These are phyloP conservation scores for Patiria miniata DNA, from an alignment of 35 echinoderm and acorn worm species.

Conservation along the genomic window DNA sequence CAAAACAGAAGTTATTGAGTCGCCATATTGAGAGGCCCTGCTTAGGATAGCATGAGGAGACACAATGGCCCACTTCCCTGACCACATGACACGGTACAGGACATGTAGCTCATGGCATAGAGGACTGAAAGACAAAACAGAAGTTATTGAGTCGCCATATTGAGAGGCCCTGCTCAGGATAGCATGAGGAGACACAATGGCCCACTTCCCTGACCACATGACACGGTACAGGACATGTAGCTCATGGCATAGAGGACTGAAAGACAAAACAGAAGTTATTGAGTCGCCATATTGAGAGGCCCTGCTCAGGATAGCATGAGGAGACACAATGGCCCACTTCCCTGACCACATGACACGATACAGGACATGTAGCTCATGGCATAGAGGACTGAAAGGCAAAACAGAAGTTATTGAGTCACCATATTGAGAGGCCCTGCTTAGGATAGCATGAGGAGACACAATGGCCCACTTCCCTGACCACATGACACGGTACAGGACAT, in stretches of 20 bases:
- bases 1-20: conserved; percentile 50
- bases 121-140: conserved; percentile 38
- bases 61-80: conserved; percentile 96
- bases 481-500: conserved; percentile 91
- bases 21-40: conserved; percentile 85
- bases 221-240: conserved; percentile 89
- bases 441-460: conserved; percentile 86
- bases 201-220: conserved; percentile 99
- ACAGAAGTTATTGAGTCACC: conserved; percentile 61
- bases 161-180: conserved; percentile 82
- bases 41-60: conserved; percentile 92
- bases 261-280: conserved; percentile 30
- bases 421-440: conserved; percentile 85
- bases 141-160: conserved; percentile 79
- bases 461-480: conserved; percentile 99
- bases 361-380: conserved; percentile 89
- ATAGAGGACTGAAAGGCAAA: conserved; percentile 57
- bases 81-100: conserved; percentile 96
- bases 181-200: conserved; percentile 90
- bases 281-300: conserved; percentile 85
- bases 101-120: conserved; percentile 92
- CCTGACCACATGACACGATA: conserved; percentile 97
- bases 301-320: conserved; percentile 83
- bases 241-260: conserved; percentile 83
- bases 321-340: conserved; percentile 97